These are phyloP conservation scores for Drosophila acutilabella DNA, from an alignment of 2,888 invertebrate species.

Conservation along the genomic window DNA sequence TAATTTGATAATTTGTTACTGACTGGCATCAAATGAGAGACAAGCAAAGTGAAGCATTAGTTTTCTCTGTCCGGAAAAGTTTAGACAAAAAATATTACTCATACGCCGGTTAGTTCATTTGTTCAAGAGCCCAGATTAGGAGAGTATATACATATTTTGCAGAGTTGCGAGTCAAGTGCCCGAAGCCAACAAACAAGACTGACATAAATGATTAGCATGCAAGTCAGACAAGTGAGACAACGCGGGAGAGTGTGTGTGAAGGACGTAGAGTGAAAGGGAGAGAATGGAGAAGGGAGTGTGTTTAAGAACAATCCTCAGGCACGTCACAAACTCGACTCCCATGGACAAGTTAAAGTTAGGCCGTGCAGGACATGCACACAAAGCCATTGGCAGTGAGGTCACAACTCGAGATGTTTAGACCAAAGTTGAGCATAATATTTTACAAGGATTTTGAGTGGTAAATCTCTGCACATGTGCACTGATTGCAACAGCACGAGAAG, in stretches of 20 bases:
- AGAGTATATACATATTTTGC: slow-evolving; percentile 20
- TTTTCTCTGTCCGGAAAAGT: background rate
- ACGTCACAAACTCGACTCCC: slow-evolving; percentile 21
- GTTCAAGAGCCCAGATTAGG: slow-evolving; percentile 29
- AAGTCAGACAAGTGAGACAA: slow-evolving; percentile 17
- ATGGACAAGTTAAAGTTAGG: slow-evolving; percentile 25
- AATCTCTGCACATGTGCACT: slow-evolving; percentile 72
- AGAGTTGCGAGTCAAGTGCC: slow-evolving; percentile 26
- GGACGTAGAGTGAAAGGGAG: background rate
- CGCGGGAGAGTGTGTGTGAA: background rate
- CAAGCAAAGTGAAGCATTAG: background rate
- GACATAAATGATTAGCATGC: slow-evolving; percentile 46
- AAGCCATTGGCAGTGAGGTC: slow-evolving; percentile 23
- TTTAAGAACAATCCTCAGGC: slow-evolving; percentile 31
- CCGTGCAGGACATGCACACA: slow-evolving; percentile 14
- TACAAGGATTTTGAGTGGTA: slow-evolving; percentile 69
- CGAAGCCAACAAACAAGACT: slow-evolving; percentile 31
- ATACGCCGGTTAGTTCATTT: slow-evolving; percentile 33
- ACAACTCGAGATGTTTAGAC: slow-evolving; percentile 33
- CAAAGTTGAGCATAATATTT: slow-evolving; percentile 67
- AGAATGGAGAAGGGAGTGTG: background rate
- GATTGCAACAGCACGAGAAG: slow-evolving; percentile 51
- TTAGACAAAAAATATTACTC: slow-evolving; percentile 25
- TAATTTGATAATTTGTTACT: slow-evolving; percentile 9
- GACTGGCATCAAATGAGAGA: background rate